Evolutionary conservation across 2,888 invertebrate genomes (phyloP), one percentile per base, ranked within the genome.

Genomic region (Trachelus iudaicus): DNA sequence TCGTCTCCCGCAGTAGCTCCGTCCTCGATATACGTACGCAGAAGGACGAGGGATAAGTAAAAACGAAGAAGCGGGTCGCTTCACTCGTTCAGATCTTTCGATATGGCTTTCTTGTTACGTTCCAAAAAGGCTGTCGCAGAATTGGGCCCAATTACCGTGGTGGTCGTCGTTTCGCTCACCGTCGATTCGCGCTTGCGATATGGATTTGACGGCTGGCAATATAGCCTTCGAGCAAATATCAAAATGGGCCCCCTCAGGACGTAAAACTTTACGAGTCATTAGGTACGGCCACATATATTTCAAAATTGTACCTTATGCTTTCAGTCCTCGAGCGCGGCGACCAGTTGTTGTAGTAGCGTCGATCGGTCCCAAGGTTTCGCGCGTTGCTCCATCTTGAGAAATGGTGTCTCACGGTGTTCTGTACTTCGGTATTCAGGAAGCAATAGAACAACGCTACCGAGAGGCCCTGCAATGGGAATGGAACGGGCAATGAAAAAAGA

Each of bases 391-490:
- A 97, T 80, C 96, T 93, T 82, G 95, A 94, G 87, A 96, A 94
- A 88, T 96, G 97, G 91, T 97, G 96, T 37, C 95, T 94, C 83
- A 98, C 93, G 1, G 97, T 95, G 90, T 96, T 96, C 75, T 96
- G 95, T 11, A 98, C 98, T 92, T 98, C 98, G 6, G 97, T 96
- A 92, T 98, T 98, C 87, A 98, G 94, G 92, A 98, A 98, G 92
- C 98, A 98, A 93, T 97, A 98, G 92, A 98, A 96, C 80, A 98
- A 92, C 4, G 98, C 97, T 81, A 98, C 97, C 76, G 95, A 96
- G 89, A 98, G 96, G 80, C 98, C 98, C 98, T 98, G 92, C 4
- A 92, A 78, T 77, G 83, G 37, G 77, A 73, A 34, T 71, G 4
- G 35, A 73, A 73, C 9, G 34, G 56, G 35, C 30, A 69, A 73